Conservation (phyloP, 92 coral and sea anemone genomes). For the Heliopora coerulea region DNA sequence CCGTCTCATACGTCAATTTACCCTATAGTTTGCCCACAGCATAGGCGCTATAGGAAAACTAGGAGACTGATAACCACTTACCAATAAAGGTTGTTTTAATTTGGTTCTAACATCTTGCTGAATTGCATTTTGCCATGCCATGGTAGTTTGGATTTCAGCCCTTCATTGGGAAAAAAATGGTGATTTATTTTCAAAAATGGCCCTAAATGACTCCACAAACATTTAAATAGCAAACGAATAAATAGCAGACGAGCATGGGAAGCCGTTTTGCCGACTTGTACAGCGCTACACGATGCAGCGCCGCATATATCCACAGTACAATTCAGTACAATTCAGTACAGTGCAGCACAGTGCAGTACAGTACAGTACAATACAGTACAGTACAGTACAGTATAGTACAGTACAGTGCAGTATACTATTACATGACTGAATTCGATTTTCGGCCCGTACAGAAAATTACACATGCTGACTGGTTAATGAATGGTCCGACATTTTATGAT, state of each 20-base stretch:
- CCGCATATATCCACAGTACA: too few relatives aligned
- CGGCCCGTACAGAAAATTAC: too few relatives aligned
- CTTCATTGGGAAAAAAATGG: constrained; percentile 37
- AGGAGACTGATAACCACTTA: constrained; percentile 34
- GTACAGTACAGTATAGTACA: neutral
- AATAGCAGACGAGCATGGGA: too few relatives aligned
- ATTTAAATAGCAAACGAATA: too few relatives aligned
- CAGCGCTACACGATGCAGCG: too few relatives aligned
- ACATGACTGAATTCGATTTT: neutral
- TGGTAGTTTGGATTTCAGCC: constrained; percentile 73
- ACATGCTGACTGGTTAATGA: too few relatives aligned
- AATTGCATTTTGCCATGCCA: constrained; percentile 77
- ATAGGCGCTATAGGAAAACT: too few relatives aligned
- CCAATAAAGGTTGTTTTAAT: constrained; percentile 89
- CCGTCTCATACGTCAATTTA: too few relatives aligned
- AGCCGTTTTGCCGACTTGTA: too few relatives aligned
- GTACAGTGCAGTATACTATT: neutral
- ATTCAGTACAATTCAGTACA: too few relatives aligned
- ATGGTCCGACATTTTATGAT: too few relatives aligned
- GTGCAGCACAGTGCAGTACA: constrained; percentile 1
- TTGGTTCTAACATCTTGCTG: constrained; percentile 85
- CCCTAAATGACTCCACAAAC: neutral
- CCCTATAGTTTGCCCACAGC: too few relatives aligned
- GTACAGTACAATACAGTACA: neutral
- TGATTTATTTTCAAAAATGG: neutral